phyloP scores from a whole-genome alignment of 92 coral and sea anemone genomes.

The Actinernus sp. region DNA sequence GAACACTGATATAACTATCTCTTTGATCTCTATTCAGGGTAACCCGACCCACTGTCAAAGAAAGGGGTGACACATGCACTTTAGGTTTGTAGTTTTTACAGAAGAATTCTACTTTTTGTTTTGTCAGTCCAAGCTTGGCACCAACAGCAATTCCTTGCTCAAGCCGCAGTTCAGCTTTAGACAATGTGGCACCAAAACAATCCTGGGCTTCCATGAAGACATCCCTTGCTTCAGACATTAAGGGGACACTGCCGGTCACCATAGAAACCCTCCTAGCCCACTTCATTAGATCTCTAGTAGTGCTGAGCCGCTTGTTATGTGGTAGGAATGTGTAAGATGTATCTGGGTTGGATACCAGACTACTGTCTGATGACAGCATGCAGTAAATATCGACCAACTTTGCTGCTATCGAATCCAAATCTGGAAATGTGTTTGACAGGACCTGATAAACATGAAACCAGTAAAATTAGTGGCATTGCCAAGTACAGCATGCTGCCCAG shows the following conservation, averaged over 20 bases:
- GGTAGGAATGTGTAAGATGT: conserved; percentile 56
- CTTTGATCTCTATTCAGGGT: conserved; percentile 62
- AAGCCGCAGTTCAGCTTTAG: conserved; percentile 66
- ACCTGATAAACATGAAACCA: conserved; percentile 37
- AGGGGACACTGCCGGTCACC: conserved; percentile 61
- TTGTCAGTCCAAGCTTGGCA: conserved; percentile 88
- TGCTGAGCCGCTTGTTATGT: conserved; percentile 78
- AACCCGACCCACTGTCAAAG: conserved; percentile 86
- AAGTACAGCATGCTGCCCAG: not conserved
- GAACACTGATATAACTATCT: not conserved
- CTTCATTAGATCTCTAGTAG: conserved; percentile 93
- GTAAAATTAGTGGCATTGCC: not conserved
- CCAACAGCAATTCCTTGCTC: conserved; percentile 83
- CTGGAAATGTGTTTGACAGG: conserved; percentile 66
- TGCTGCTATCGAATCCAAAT: conserved; percentile 67
- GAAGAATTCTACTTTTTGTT: conserved; percentile 89
- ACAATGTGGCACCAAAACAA: conserved; percentile 88
- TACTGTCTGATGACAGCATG: conserved; percentile 77
- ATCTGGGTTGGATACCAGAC: conserved; percentile 56
- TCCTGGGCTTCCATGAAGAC: conserved; percentile 95
- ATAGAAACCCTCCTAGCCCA: conserved; percentile 83
- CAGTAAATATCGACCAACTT: conserved; percentile 91
- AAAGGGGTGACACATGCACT: conserved; percentile 71
- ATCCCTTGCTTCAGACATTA: conserved; percentile 70
- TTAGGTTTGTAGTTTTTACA: conserved; percentile 83